Evolutionary conservation across 2,797 vertebrate genomes (phyloP).

Genomic region (Enteromius unitaeniatus): DNA sequence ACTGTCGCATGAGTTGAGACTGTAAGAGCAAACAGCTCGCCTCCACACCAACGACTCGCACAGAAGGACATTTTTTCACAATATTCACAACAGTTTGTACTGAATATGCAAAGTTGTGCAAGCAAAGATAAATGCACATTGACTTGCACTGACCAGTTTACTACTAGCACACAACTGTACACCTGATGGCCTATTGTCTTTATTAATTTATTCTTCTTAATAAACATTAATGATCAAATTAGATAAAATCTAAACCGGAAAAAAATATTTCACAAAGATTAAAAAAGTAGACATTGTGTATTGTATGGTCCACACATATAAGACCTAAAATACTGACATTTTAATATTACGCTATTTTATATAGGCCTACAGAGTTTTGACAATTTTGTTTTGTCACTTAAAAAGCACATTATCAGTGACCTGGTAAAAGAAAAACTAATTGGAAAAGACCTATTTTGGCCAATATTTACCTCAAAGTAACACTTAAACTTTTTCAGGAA

Average conservation of each 20-base stretch:
- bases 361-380: not conserved
- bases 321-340: not conserved
- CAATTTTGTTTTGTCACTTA: not conserved
- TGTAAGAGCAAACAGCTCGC: constrained; percentile 33
- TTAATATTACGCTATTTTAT: not conserved
- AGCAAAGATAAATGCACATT: constrained; percentile 19
- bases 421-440: not conserved
- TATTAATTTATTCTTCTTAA: not conserved
- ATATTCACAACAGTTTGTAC: constrained; percentile 53
- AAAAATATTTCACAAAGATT: not conserved
- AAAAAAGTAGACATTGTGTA: not conserved
- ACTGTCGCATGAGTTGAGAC: constrained; percentile 41
- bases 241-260: not conserved
- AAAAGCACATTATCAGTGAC: not conserved
- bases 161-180: not conserved
- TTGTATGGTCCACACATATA: not conserved
- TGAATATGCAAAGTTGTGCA: constrained; percentile 40
- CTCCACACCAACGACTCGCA: constrained; percentile 46
- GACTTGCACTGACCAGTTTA: constrained; percentile 4
- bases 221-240: not conserved
- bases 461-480: not conserved
- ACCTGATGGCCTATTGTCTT: not conserved
- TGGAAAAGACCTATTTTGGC: not conserved
- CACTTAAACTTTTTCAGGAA: not conserved
- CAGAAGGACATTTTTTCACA: constrained; percentile 45